Evolutionary conservation across 23 tunicate species (phyloP).

Genomic region (Diplosoma virens): DNA sequence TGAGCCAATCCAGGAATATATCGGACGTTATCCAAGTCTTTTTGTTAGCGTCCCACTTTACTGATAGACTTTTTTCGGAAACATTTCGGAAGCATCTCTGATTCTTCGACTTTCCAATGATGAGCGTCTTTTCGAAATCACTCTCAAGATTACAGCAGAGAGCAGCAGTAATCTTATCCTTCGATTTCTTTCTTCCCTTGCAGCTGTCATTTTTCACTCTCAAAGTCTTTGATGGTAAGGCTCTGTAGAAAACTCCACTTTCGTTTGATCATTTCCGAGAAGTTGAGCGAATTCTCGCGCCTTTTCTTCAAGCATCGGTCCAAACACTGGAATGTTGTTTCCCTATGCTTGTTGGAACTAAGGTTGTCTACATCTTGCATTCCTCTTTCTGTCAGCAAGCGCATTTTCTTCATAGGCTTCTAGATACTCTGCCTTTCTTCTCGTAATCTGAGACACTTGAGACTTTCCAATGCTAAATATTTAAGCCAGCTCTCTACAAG

Average conservation of each 20-base stretch:
- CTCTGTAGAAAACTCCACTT: slow-evolving; percentile 6
- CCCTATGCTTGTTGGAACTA: too few species aligned
- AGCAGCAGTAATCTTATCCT: slow-evolving; percentile 3
- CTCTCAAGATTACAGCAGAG: slow-evolving; percentile 7
- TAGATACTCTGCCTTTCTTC: too few species aligned
- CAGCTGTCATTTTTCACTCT: not conserved
- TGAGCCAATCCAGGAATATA: slow-evolving; percentile 12
- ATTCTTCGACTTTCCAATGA: slow-evolving; percentile 13
- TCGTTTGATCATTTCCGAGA: too few species aligned
- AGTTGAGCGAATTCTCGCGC: too few species aligned
- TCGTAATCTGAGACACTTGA: too few species aligned
- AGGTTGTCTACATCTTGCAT: too few species aligned
- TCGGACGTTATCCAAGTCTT: slow-evolving; percentile 4
- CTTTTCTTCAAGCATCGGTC: too few species aligned
- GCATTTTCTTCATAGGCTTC: too few species aligned
- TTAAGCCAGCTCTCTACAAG: too few species aligned
- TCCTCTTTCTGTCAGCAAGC: too few species aligned
- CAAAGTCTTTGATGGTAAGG: slow-evolving; percentile 16
- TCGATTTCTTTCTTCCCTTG: slow-evolving; percentile 19
- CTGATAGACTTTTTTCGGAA: slow-evolving; percentile 2
- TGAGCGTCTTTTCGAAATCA: slow-evolving; percentile 16
- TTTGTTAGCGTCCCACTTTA: slow-evolving; percentile 2
- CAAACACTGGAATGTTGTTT: too few species aligned
- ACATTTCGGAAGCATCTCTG: not conserved
- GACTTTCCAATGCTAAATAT: too few species aligned